Conservation (phyloP, 1,140 invertebrate species). For the Drosophila yakuba region DNA sequence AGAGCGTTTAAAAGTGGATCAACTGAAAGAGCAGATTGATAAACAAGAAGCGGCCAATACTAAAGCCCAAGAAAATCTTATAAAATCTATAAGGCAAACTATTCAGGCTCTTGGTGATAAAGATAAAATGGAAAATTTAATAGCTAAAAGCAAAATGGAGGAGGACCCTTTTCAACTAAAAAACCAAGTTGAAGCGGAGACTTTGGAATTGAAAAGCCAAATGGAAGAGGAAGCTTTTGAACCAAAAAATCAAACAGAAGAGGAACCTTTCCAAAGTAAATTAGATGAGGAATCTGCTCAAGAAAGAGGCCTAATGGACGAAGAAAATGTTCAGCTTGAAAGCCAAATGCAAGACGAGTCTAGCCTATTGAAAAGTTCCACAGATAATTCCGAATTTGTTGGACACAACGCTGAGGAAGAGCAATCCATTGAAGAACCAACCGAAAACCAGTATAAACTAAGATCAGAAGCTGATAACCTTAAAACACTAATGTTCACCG, state of each 20-base stretch:
- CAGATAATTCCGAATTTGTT: conserved; percentile 1
- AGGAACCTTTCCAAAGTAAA: background rate
- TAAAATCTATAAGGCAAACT: conserved; percentile 26
- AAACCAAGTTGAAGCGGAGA: background rate
- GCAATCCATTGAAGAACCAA: background rate
- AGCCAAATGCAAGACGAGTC: background rate
- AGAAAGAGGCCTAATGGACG: background rate
- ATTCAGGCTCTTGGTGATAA: conserved; percentile 5
- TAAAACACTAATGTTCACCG: background rate
- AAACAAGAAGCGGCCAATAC: background rate
- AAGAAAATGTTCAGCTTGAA: background rate
- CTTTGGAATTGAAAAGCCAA: background rate
- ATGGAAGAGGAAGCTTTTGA: background rate
- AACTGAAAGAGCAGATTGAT: background rate
- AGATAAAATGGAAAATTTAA: conserved; percentile 11
- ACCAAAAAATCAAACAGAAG: background rate
- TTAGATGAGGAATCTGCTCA: background rate
- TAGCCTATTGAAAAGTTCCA: background rate
- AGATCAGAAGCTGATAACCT: too few species aligned
- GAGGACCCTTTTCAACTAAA: background rate
- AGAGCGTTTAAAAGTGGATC: background rate
- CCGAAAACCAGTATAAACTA: background rate
- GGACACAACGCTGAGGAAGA: background rate
- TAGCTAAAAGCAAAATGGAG: conserved; percentile 1
- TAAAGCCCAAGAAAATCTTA: conserved; percentile 12